Evolutionary conservation across 1,140 invertebrate genomes (phyloP).

Genomic region (Cherax destructor): DNA sequence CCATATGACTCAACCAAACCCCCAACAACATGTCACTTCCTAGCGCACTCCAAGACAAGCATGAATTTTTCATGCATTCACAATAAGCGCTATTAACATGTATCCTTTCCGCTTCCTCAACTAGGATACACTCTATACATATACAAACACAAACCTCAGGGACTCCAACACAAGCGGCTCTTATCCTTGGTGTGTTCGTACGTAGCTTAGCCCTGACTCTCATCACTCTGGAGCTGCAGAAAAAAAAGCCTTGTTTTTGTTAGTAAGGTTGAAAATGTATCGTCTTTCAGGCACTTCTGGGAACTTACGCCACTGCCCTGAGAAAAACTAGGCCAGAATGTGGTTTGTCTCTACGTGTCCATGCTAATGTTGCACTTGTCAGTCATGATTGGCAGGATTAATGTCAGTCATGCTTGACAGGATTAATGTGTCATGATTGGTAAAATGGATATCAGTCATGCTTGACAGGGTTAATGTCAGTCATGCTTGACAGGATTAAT

Average conservation of each 20-base stretch:
- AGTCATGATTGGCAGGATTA: too few relatives aligned
- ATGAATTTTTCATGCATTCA: not conserved
- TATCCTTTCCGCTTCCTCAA: not conserved
- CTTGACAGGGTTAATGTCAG: too few relatives aligned
- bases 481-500: too few relatives aligned
- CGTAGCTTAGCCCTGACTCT: conserved; percentile 19
- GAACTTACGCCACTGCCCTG: conserved; percentile 10
- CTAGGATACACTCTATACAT: not conserved
- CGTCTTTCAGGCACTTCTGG: conserved; percentile 24
- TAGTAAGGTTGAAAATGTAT: conserved; percentile 39
- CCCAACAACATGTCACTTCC: not conserved
- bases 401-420: too few relatives aligned
- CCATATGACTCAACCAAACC: not conserved
- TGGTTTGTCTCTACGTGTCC: not conserved
- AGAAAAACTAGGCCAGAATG: conserved; percentile 23
- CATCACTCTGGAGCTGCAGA: not conserved
- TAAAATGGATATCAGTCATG: too few relatives aligned
- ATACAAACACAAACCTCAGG: not conserved
- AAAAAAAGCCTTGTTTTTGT: conserved; percentile 35
- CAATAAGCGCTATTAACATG: too few relatives aligned
- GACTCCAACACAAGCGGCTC: not conserved
- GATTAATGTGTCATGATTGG: too few relatives aligned
- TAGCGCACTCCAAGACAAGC: not conserved
- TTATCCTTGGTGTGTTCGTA: conserved; percentile 6
- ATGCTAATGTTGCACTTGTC: too few relatives aligned